phyloP scores from a whole-genome alignment of 2,797 vertebrate genomes.

The Triplophysa bombifrons region DNA sequence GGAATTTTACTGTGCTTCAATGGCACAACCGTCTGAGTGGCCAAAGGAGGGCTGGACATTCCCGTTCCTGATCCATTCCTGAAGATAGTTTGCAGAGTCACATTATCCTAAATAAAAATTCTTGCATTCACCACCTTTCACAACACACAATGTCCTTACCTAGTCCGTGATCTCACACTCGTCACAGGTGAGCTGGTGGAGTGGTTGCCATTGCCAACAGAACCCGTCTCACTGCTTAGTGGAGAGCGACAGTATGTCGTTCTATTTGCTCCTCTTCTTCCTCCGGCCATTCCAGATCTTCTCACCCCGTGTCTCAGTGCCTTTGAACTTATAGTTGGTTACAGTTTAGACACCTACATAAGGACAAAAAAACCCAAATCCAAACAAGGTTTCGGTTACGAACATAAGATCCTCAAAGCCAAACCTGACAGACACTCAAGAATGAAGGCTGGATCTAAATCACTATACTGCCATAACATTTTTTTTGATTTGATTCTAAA shows the following conservation, averaged over 20 bases:
- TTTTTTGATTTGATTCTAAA: too few relatives aligned
- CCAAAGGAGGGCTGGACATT: slow-evolving; percentile 93
- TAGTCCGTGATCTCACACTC: slow-evolving; percentile 90
- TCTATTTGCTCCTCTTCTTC: slow-evolving; percentile 93
- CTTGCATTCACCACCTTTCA: background rate
- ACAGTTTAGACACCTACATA: background rate
- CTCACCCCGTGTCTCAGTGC: slow-evolving; percentile 37
- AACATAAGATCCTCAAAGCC: background rate
- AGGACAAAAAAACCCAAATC: slow-evolving; percentile 1
- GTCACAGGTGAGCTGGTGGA: slow-evolving; percentile 88
- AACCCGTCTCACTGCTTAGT: slow-evolving; percentile 86
- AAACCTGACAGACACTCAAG: background rate
- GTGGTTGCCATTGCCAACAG: slow-evolving; percentile 83
- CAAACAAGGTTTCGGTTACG: background rate
- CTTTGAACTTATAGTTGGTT: background rate
- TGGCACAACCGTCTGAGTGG: slow-evolving; percentile 91
- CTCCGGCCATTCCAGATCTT: slow-evolving; percentile 87
- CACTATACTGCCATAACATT: too few relatives aligned
- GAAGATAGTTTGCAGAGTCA: slow-evolving; percentile 3
- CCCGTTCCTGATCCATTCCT: slow-evolving; percentile 93
- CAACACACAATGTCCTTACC: slow-evolving; percentile 68
- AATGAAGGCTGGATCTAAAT: too few relatives aligned
- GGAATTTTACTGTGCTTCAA: slow-evolving; percentile 97
- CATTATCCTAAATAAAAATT: background rate
- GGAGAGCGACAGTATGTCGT: slow-evolving; percentile 92